phyloP scores from a whole-genome alignment of 2,797 vertebrate genomes.

The Passerculus sandwichensis region DNA sequence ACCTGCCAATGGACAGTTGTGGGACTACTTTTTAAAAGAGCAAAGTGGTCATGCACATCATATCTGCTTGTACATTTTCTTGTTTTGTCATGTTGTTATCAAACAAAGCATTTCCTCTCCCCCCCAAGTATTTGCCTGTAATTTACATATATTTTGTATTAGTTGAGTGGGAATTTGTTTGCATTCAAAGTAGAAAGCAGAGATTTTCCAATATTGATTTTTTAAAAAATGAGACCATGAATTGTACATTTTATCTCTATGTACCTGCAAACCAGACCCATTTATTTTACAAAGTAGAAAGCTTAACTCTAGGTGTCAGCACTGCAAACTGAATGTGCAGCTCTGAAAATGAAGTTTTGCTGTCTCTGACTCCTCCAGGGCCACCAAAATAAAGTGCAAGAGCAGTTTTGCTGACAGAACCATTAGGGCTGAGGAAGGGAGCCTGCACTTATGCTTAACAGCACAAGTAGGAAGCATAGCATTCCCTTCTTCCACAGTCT shows the following conservation, averaged over 20 bases:
- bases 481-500: neutral
- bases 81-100: neutral
- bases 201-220: neutral
- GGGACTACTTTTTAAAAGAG: neutral
- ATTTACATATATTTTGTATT: neutral
- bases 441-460: neutral
- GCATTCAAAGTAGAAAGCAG: neutral
- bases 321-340: constrained; percentile 51
- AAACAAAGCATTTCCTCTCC: neutral
- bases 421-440: neutral
- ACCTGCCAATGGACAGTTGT: neutral
- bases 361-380: neutral
- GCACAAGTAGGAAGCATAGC: neutral
- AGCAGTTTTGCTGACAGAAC: constrained; percentile 9
- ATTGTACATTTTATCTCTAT: neutral
- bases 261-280: constrained; percentile 5
- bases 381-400: constrained; percentile 22
- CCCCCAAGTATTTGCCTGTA: neutral
- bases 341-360: constrained; percentile 38
- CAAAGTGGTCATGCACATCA: neutral
- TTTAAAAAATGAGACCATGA: neutral
- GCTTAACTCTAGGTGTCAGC: constrained; percentile 69
- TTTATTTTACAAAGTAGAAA: constrained; percentile 12
- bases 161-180: neutral
- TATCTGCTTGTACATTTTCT: neutral